Evolutionary conservation across 2,888 invertebrate genomes (phyloP), one percentile per base, ranked within the genome.

Genomic region (Hoplodrina blanda): DNA sequence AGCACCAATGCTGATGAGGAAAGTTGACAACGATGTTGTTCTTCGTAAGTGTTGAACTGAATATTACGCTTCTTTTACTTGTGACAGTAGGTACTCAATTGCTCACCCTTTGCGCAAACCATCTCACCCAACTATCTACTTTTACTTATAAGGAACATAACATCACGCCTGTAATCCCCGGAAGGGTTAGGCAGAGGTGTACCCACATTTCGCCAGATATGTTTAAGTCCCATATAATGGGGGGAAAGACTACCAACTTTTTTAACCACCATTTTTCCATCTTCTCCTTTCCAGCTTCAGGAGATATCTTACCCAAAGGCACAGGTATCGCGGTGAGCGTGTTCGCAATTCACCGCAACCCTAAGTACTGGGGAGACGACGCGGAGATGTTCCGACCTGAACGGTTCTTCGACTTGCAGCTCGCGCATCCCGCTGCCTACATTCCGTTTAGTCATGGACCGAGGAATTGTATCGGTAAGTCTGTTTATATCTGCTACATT

Each of bases 341-440:
- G 53, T 70, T 71, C 41, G 61, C 88, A 0, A 66, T 88, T 0
- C 91, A 92, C 55, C 90, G 92, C 30, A 90, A 93, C 78, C 89
- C 90, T 0, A 72, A 68, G 3, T 90, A 90, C 78, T 93, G 93
- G 93, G 92, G 93, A 0, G 68, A 82, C 0, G 90, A 92, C 46
- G 90, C 89, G 0, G 90, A 91, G 46, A 55, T 81, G 50, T 93
- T 90, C 82, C 81, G 85, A n/a, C 93, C 93, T 0, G 91, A 92
- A 20, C 79, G 93, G 30, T 93, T 92, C 73, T 61, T 91, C 1
- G 81, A 89, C 62, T 78, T 64, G 8, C 70, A 76, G 1, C 76
- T 84, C 3, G 76, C 73, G 11, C 86, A 91, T 49, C 87, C 89
- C 0, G 83, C 81, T 8, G 88, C 89, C 1, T 91, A 81, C 69